These are phyloP conservation scores for Drosophila repleta DNA, from an alignment of 1,140 invertebrate genomes.

Conservation along the genomic window DNA sequence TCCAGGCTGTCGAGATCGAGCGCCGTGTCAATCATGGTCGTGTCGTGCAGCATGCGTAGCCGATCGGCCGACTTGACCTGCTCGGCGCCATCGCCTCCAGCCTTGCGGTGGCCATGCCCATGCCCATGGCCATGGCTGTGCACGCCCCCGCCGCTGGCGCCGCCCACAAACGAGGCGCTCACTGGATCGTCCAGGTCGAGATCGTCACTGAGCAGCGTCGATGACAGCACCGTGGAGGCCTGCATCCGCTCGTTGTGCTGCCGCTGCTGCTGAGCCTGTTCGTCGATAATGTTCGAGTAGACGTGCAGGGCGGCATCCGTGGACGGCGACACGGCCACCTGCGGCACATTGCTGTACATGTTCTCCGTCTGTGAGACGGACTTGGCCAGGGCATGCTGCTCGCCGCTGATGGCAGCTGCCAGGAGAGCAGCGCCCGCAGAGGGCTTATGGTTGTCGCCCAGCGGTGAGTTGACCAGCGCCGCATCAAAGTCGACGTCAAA, in stretches of 20 bases:
- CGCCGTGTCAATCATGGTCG: conserved; percentile 94
- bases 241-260: conserved; percentile 42
- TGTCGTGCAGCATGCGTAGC: conserved; percentile 90
- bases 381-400: conserved; percentile 44
- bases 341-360: conserved; percentile 81
- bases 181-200: conserved; percentile 83
- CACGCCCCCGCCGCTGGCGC: conserved; percentile 1
- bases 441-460: conserved; percentile 41
- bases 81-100: conserved; percentile 61
- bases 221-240: conserved; percentile 60
- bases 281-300: conserved; percentile 82
- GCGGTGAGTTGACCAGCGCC: conserved; percentile 49
- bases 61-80: conserved; percentile 85
- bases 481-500: conserved; percentile 75
- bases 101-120: conserved; percentile 44
- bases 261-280: conserved; percentile 45
- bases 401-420: conserved; percentile 58
- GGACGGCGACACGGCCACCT: conserved; percentile 22
- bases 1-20: conserved; percentile 92
- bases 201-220: conserved; percentile 78
- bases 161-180: conserved; percentile 72
- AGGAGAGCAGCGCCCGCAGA: conserved; percentile 57
- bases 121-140: conserved; percentile 13
- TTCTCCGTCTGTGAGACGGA: conserved; percentile 74
- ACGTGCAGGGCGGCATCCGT: conserved; percentile 69